Percentiles rank a stretch among this genome's conserved stretches.
Conservation (phyloP, 2,888 invertebrate species). For the Synanthedon vespiformis region DNA sequence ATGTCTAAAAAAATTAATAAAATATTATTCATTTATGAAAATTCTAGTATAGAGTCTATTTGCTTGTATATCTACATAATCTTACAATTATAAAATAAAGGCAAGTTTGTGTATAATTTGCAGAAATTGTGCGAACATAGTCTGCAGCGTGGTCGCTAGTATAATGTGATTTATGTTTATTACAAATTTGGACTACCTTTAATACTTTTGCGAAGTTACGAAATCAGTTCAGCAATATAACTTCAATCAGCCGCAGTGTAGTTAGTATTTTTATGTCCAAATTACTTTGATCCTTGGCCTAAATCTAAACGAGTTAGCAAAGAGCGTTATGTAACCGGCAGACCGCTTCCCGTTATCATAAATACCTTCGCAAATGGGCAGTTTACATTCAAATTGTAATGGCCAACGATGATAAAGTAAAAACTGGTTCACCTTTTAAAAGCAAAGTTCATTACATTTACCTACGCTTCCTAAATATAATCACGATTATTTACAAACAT, state of each 20-base stretch:
- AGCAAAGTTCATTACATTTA: slow-evolving; percentile 34
- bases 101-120: no score
- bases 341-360: slow-evolving; percentile 10
- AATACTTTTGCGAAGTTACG: no score
- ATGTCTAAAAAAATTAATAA: no score
- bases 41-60: no score
- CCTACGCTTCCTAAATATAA: slow-evolving; percentile 43
- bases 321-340: slow-evolving; percentile 2
- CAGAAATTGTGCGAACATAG: no score
- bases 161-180: no score
- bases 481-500: slow-evolving; percentile 16
- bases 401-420: slow-evolving; percentile 23
- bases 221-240: no score
- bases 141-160: no score
- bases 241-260: not conserved
- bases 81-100: no score
- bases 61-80: no score
- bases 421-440: slow-evolving; percentile 56
- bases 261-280: not conserved
- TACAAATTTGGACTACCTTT: no score
- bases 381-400: slow-evolving; percentile 37
- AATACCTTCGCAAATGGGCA: slow-evolving; percentile 12
- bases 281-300: not conserved
- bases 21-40: no score
- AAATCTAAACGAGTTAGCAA: not conserved